phyloP scores from a whole-genome alignment of 1,140 invertebrate species.

The Cylas formicarius region DNA sequence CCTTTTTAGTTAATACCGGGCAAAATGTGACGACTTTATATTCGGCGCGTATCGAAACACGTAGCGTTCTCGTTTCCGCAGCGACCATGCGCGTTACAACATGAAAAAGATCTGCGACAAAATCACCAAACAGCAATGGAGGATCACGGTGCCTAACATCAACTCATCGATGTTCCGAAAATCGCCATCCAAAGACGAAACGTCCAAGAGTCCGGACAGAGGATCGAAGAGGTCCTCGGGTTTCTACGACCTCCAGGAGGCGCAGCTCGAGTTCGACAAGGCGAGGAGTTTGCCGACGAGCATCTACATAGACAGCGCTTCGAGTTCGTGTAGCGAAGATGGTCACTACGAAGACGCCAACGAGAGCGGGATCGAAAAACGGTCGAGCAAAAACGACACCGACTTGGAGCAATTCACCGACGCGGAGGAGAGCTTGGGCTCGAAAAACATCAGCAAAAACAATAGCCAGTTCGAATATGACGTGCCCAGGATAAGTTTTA shows the following conservation, averaged over 20 bases:
- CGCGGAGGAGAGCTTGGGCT: conserved; percentile 18
- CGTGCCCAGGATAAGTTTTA: conserved; percentile 39
- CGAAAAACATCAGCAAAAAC: conserved; percentile 20
- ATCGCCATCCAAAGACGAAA: conserved; percentile 21
- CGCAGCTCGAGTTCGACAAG: conserved; percentile 32
- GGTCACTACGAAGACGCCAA: conserved; percentile 28
- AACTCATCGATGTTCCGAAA: conserved; percentile 29
- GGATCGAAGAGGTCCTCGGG: conserved; percentile 30
- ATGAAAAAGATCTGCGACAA: conserved; percentile 40
- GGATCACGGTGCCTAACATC: conserved; percentile 36
- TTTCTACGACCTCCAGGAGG: conserved; percentile 37
- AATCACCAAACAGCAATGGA: conserved; percentile 37
- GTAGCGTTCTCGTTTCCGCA: too few relatives aligned
- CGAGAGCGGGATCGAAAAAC: conserved; percentile 9
- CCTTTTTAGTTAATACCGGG: too few relatives aligned
- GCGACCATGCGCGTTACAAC: conserved; percentile 1
- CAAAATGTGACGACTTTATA: too few relatives aligned
- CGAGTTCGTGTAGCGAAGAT: conserved; percentile 20
- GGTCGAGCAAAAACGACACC: conserved; percentile 20
- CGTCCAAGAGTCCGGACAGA: conserved; percentile 14
- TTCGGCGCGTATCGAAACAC: too few relatives aligned
- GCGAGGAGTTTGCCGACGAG: conserved; percentile 27
- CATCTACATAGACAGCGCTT: conserved; percentile 23
- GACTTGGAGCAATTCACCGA: conserved; percentile 29
- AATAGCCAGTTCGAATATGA: conserved; percentile 34